Percentiles rank a stretch among this genome's conserved stretches.
Conservation (phyloP, 2,113 vertebrate species). For the Oncorhynchus masou region DNA sequence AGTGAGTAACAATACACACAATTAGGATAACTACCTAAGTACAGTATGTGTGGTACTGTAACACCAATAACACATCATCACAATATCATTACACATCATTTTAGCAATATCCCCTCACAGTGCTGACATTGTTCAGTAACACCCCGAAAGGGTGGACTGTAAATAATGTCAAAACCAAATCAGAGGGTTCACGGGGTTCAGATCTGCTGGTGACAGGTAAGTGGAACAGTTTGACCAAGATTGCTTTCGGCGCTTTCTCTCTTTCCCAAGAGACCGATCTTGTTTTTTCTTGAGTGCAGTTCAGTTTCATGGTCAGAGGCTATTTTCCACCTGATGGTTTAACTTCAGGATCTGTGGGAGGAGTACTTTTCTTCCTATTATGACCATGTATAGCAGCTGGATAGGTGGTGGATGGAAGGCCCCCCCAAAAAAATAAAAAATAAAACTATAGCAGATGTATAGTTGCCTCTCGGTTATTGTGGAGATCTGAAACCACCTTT, state of each 20-base stretch:
- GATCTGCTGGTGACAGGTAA: constrained; percentile 6
- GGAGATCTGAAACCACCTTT: constrained; percentile 9
- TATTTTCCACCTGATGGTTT: constrained; percentile 37
- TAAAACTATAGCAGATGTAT: background rate
- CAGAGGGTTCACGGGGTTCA: background rate
- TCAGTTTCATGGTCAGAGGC: constrained; percentile 45
- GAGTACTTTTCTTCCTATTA: too few species aligned
- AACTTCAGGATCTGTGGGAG: constrained; percentile 2
- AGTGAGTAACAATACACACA: constrained; percentile 56
- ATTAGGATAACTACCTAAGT: background rate
- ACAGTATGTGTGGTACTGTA: background rate
- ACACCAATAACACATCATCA: constrained; percentile 41
- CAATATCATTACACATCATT: constrained; percentile 13
- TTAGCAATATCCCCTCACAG: background rate
- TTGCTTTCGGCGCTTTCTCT: constrained; percentile 21
- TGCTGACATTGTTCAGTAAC: background rate
- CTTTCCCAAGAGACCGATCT: constrained; percentile 21
- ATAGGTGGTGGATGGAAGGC: background rate
- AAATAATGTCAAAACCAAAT: background rate
- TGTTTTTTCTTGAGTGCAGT: constrained; percentile 33
- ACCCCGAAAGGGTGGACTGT: background rate
- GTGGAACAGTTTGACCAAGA: constrained; percentile 7
- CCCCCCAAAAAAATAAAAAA: too few species aligned
- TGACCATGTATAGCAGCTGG: background rate
- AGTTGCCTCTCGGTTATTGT: constrained; percentile 6